Evolutionary conservation across 2,888 invertebrate genomes (phyloP), one percentile per base, ranked within the genome.

Genomic region (Cephus runcator): DNA sequence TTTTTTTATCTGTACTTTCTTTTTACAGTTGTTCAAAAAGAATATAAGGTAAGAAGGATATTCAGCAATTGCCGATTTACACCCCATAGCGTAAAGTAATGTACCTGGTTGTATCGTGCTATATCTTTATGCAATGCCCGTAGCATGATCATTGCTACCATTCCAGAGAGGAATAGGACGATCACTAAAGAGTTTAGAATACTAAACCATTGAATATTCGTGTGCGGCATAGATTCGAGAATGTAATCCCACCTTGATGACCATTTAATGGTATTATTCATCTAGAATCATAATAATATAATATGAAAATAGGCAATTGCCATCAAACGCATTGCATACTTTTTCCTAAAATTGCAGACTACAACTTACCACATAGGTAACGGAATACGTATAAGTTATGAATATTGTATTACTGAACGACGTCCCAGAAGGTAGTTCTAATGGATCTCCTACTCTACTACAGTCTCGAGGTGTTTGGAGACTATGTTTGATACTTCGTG

Each of bases 241-340:
- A 99, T 99, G 92, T 99, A 99, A 92, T 99, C 99, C 99, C 99
- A 99, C 88, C 99, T 94, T 0, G 98, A 99, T 0, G 98, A 98
- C 99, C 99, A 99, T 92, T 98, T 98, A 23, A 98, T 96, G 0
- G 94, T 94, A 91, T 97, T 95, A 87, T 97, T 96, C 88, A 94
- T 93, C 87, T 93, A 79, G 31, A 88, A 90, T 77, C 75, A 79
- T 76, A 75, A 75, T 75, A 69, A 34, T 34, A 35, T 73, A 56
- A 15, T 40, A 40, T 40, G 15, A 15, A 40, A 56, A 56, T 56
- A 56, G 23, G 23, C 56, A 56, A 23, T 56, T 4, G 40, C 4
- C 40, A 40, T 40, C 15, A 40, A 4, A 15, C 1, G 40, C 40
- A 40, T 40, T 40, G 9, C 56, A 23, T 23, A 56, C 23, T 23